Evolutionary conservation across 2,797 vertebrate genomes (phyloP).

Genomic region (Lophius americanus): DNA sequence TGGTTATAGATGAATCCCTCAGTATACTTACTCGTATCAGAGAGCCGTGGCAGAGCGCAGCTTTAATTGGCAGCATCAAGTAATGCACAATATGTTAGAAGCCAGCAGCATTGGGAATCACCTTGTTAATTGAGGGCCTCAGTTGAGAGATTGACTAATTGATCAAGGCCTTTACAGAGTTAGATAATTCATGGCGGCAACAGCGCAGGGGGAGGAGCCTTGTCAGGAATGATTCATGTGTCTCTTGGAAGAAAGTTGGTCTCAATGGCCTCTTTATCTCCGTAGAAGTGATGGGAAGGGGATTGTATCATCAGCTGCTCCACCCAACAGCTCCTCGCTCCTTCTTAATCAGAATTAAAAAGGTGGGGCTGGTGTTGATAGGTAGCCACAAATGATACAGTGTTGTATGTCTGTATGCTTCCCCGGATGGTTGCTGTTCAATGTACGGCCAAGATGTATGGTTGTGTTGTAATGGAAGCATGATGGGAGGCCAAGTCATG

Average conservation of each 20-base stretch:
- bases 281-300: constrained; percentile 49
- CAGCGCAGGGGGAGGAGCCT: constrained; percentile 63
- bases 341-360: constrained; percentile 82
- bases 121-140: constrained; percentile 77
- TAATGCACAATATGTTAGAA: constrained; percentile 68
- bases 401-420: constrained; percentile 69
- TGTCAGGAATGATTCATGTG: constrained; percentile 79
- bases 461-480: constrained; percentile 77
- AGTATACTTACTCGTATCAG: constrained; percentile 49
- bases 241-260: constrained; percentile 64
- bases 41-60: constrained; percentile 39
- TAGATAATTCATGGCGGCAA: constrained; percentile 73
- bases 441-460: constrained; percentile 78
- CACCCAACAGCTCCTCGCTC: constrained; percentile 49
- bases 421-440: constrained; percentile 66
- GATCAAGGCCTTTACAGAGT: constrained; percentile 74
- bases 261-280: constrained; percentile 78
- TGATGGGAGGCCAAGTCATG: constrained; percentile 72
- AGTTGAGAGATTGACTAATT: constrained; percentile 83
- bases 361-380: constrained; percentile 76
- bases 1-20: constrained; percentile 68
- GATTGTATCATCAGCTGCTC: constrained; percentile 69
- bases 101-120: constrained; percentile 68
- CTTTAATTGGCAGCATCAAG: constrained; percentile 73
- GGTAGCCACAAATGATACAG: constrained; percentile 82